Percentiles rank a stretch among this genome's conserved stretches.
Conservation (phyloP, 2,888 invertebrate species). For the Chloroclysta siterata region DNA sequence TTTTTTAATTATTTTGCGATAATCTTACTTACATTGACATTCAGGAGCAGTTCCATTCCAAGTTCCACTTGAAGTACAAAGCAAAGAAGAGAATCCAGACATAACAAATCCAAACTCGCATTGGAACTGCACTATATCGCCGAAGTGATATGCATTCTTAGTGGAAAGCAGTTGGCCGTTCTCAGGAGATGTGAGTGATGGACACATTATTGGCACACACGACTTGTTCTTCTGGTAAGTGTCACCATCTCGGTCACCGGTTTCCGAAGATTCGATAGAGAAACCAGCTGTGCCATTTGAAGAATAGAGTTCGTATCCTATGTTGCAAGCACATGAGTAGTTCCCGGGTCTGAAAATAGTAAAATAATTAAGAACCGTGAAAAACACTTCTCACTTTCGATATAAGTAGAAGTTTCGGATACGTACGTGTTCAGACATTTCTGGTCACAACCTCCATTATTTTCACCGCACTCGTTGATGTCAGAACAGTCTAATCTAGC, state of each 20-base stretch:
- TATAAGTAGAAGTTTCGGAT: constrained; percentile 1
- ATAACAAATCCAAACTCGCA: constrained; percentile 98
- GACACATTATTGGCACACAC: constrained; percentile 97
- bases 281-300: constrained; percentile 96
- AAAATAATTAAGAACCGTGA: not conserved
- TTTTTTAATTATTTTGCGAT: too few relatives aligned
- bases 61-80: constrained; percentile 94
- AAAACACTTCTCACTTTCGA: not conserved
- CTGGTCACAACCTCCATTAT: constrained; percentile 97
- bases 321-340: constrained; percentile 94
- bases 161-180: constrained; percentile 94
- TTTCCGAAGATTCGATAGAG: constrained; percentile 91
- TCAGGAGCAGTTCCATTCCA: constrained; percentile 98
- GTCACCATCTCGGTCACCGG: constrained; percentile 95
- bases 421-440: constrained; percentile 93
- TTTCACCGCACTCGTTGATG: constrained; percentile 93
- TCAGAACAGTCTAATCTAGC: constrained; percentile 95
- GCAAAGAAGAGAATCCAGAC: constrained; percentile 93
- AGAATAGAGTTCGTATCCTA: constrained; percentile 95
- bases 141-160: constrained; percentile 93
- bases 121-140: constrained; percentile 95
- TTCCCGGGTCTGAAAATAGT: constrained; percentile 88
- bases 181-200: constrained; percentile 90
- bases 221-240: constrained; percentile 96
- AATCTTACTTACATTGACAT: constrained; percentile 97